These are phyloP conservation scores for Eudorcas thomsonii DNA, from an alignment of 2,113 vertebrate species.

Conservation along the genomic window DNA sequence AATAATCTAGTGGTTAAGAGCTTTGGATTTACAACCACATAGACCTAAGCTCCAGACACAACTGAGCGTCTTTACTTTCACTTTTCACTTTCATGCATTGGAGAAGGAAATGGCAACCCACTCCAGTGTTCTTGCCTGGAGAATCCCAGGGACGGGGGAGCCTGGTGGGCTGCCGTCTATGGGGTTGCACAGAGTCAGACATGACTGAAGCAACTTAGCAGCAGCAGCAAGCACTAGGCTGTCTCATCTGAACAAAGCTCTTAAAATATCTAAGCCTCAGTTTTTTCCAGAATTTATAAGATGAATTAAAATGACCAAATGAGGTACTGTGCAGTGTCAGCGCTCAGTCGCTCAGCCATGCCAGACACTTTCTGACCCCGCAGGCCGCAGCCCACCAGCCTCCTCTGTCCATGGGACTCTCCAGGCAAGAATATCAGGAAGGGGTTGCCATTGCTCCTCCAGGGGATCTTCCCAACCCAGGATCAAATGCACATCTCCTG, in stretches of 20 bases:
- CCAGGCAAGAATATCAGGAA: not conserved
- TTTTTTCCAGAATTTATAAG: not conserved
- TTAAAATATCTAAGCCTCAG: not conserved
- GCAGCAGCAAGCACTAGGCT: not conserved
- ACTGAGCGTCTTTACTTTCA: not conserved
- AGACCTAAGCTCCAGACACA: not conserved
- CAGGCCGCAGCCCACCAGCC: not conserved
- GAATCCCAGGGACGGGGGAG: fast-evolving
- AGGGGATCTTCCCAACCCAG: not conserved
- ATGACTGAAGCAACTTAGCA: fast-evolving
- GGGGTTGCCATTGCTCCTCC: not conserved
- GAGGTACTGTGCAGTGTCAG: not conserved
- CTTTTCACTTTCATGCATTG: not conserved
- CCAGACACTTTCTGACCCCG: not conserved
- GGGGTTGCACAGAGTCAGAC: fast-evolving
- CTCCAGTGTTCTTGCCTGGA: not conserved
- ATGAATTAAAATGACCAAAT: not conserved
- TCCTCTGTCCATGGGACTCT: not conserved
- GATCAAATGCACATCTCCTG: not conserved
- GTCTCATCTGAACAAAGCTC: not conserved
- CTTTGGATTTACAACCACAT: not conserved
- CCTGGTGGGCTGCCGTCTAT: not conserved
- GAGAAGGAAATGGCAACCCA: not conserved
- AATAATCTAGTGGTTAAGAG: not conserved
- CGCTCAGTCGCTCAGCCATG: not conserved